Evolutionary conservation across 2,113 vertebrate genomes (phyloP), one percentile per base, ranked within the genome.

Genomic region (Oryctolagus cuniculus): DNA sequence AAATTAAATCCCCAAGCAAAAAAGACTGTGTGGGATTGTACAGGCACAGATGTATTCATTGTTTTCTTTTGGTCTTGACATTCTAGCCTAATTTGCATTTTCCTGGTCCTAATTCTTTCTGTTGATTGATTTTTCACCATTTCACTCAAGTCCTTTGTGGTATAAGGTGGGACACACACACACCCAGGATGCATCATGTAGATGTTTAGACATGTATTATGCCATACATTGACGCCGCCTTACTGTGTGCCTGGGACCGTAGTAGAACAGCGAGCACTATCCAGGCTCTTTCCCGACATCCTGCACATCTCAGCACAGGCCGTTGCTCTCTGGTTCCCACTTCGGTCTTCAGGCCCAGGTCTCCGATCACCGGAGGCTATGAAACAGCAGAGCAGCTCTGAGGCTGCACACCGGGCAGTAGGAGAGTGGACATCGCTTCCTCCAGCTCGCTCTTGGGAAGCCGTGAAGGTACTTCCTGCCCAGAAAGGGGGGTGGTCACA

Each of bases 131-230:
- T 93, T 95, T 81, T 86, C 36, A 92, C 64, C 38, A 67, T 92
- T 87, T 90, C 36, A 79, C 31, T 92, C 29, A 78, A 38, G 82
- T 92, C 53, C 63, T 36, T 61, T 61, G 66, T 78, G 83, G 73
- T 51, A 34, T 90, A 61, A 84, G 21, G 51, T 58, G n/a, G 89
- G 29, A 78, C 9, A 86, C 27, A 31, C 24, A n/a, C 78, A 75
- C 24, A 72, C 13, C n/a, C 58, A 69, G 85, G 5, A 89, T 16
- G 12, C 34, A 73, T 17, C 21, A 9, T 31, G 69, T 74, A 92
- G 75, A 83, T 92, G 89, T 86, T 96, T 93, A 92, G 95, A 80
- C 51, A 61, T 36, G 55, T 51, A 82, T 66, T 87, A 94, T 58
- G 75, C 27, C 13, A 44, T 58, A 91, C 61, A 91, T 55, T 95